Conservation (phyloP, 2,113 vertebrate species). For the Actenoides lindsayi region DNA sequence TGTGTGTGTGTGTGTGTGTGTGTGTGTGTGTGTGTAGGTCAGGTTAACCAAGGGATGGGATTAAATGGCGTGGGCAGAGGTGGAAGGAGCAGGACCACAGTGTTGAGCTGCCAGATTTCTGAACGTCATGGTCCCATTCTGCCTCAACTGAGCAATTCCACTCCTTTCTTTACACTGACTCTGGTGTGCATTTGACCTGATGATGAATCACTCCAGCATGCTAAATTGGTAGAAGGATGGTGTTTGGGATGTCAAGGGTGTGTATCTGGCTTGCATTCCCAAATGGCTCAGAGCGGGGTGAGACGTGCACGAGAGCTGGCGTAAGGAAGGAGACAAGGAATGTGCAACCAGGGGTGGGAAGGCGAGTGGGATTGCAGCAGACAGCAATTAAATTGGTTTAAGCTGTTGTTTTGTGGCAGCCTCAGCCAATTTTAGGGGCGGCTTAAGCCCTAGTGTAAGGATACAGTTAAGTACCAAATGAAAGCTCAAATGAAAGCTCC, state of each 20-base stretch:
- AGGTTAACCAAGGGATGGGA: not conserved
- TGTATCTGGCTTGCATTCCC: not conserved
- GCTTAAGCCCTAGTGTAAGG: not conserved
- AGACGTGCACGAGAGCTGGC: not conserved
- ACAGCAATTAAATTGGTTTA: conserved; percentile 37
- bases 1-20: not conserved
- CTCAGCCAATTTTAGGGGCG: conserved; percentile 7
- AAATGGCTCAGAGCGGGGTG: not conserved
- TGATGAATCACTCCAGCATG: not conserved
- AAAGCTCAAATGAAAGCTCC: not conserved
- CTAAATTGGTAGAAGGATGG: not conserved
- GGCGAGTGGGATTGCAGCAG: not conserved
- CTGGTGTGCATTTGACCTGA: not conserved
- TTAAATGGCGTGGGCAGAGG: not conserved
- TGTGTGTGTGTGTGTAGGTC: not conserved
- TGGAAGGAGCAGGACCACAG: not conserved
- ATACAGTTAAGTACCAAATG: not conserved
- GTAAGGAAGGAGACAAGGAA: not conserved
- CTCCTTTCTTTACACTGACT: not conserved
- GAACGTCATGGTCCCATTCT: not conserved
- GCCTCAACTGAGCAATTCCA: not conserved
- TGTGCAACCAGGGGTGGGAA: not conserved
- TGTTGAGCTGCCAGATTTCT: not conserved
- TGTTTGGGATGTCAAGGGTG: not conserved
- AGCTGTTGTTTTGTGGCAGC: conserved; percentile 36